phyloP scores from a whole-genome alignment of 2,888 invertebrate species.

The Drosophila borealis region DNA sequence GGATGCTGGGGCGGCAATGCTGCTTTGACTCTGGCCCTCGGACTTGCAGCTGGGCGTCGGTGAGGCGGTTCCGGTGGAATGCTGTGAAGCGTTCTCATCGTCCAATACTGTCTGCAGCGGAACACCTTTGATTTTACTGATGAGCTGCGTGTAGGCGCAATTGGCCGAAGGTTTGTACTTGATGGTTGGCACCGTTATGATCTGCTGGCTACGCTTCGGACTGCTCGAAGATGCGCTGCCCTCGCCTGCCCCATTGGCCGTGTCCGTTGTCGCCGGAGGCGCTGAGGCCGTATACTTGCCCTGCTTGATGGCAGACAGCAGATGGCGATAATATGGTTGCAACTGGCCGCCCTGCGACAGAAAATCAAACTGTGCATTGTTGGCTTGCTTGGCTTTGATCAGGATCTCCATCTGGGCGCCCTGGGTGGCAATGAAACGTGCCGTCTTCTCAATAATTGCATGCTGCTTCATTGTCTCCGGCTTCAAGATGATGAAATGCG shows the following conservation, averaged over 20 bases:
- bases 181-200: constrained; percentile 87
- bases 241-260: constrained; percentile 38
- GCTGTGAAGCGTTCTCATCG: constrained; percentile 68
- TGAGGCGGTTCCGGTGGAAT: constrained; percentile 65
- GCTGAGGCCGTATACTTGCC: constrained; percentile 86
- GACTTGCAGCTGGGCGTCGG: constrained; percentile 63
- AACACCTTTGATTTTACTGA: constrained; percentile 93
- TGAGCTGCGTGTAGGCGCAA: constrained; percentile 94
- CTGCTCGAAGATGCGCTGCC: constrained; percentile 18
- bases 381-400: constrained; percentile 97
- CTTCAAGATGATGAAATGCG: constrained; percentile 85
- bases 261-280: constrained; percentile 31
- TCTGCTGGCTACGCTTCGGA: constrained; percentile 53
- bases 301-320: constrained; percentile 89
- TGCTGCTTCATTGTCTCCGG: constrained; percentile 95
- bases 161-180: constrained; percentile 93
- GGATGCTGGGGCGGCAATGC: constrained; percentile 1
- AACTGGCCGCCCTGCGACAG: constrained; percentile 93
- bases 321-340: constrained; percentile 95
- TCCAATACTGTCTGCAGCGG: constrained; percentile 81
- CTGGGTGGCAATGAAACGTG: constrained; percentile 93
- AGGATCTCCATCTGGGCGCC: constrained; percentile 99
- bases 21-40: constrained; percentile 56
- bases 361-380: constrained; percentile 97
- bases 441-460: constrained; percentile 97